Conservation (phyloP, 92 coral and sea anemone species). For the Muricea muricata region DNA sequence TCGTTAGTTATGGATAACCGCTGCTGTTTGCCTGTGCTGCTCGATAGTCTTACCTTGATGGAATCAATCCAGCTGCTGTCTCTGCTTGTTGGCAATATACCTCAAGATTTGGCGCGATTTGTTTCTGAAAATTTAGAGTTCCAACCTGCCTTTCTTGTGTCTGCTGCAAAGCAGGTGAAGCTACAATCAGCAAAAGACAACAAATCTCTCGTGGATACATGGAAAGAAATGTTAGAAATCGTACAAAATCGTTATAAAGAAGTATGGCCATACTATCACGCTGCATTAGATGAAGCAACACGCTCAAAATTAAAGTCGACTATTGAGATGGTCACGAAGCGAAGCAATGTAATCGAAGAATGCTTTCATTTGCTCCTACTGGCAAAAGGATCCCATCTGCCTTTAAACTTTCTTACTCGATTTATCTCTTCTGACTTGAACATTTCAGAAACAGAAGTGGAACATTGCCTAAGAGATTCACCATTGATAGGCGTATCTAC, state of each 20-base stretch:
- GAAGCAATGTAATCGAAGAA: constrained; percentile 13
- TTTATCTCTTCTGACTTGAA: not conserved
- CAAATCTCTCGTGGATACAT: not conserved
- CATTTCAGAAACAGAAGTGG: constrained; percentile 7
- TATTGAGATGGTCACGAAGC: not conserved
- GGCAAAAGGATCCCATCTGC: constrained; percentile 5
- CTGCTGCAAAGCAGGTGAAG: constrained; percentile 20
- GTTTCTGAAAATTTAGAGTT: constrained; percentile 17
- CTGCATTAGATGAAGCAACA: not conserved
- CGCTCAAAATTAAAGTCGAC: constrained; percentile 7
- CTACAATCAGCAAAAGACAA: not conserved
- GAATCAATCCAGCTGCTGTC: constrained; percentile 19
- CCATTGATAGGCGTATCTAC: not conserved
- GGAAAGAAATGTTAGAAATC: constrained; percentile 16
- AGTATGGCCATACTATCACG: constrained; percentile 12
- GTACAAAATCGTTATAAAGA: constrained; percentile 25
- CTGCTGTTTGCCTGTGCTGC: not conserved
- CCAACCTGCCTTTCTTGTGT: constrained; percentile 24
- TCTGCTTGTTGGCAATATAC: not conserved
- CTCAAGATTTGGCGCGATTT: not conserved
- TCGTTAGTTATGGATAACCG: not conserved
- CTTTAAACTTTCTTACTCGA: constrained; percentile 3
- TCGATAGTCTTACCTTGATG: not conserved
- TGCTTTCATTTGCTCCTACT: constrained; percentile 12
- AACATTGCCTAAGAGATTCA: not conserved